These are phyloP conservation scores for Onychorhynchus coronatus DNA, from an alignment of 2,113 vertebrate genomes.

Conservation along the genomic window DNA sequence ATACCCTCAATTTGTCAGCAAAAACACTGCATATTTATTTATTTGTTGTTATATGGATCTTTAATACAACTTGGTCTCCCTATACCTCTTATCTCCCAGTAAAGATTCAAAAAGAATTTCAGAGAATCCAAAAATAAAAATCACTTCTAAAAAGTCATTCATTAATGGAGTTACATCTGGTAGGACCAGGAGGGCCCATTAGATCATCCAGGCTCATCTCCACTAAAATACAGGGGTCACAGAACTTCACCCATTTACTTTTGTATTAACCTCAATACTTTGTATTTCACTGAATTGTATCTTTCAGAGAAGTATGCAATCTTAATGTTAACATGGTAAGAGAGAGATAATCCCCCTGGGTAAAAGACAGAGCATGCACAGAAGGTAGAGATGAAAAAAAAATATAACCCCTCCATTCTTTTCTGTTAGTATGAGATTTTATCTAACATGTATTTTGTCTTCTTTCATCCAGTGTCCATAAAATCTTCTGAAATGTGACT, in stretches of 20 bases:
- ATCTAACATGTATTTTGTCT: neutral
- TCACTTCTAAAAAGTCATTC: neutral
- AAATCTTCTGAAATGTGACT: neutral
- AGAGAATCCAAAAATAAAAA: neutral
- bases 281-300: neutral
- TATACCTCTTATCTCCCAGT: neutral
- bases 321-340: neutral
- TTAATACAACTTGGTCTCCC: neutral
- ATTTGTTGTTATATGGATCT: neutral
- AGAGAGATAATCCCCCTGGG: neutral
- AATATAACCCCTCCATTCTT: neutral
- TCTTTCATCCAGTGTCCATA: neutral
- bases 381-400: neutral
- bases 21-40: neutral
- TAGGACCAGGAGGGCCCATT: neutral
- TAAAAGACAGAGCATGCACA: neutral
- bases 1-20: conserved; percentile 40
- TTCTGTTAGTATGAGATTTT: neutral
- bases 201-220: neutral
- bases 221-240: neutral
- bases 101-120: neutral
- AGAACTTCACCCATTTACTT: neutral
- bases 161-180: neutral
- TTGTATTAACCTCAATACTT: neutral
- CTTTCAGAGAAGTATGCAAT: neutral